phyloP scores from a whole-genome alignment of 92 coral and sea anemone genomes.

The Porites divaricata region DNA sequence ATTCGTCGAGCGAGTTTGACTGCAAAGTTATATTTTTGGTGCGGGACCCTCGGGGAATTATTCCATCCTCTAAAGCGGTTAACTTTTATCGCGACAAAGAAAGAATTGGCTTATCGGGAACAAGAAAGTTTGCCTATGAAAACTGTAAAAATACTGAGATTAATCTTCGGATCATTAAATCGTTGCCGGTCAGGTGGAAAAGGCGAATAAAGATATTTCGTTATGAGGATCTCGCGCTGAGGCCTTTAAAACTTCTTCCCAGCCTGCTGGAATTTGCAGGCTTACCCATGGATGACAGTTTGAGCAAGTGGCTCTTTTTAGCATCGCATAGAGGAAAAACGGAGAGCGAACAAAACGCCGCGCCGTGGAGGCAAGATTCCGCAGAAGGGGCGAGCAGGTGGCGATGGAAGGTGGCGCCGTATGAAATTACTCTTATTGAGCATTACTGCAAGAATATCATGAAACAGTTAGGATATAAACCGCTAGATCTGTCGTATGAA shows the following conservation, averaged over 20 bases:
- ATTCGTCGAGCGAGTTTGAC: conserved; percentile 18
- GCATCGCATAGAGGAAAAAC: conserved; percentile 31
- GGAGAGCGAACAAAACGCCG: background rate
- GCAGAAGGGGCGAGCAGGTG: conserved; percentile 34
- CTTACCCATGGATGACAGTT: conserved; percentile 18
- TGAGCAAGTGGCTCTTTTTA: conserved; percentile 34
- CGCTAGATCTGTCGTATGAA: conserved; percentile 24
- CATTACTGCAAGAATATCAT: conserved; percentile 41
- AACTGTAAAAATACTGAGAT: conserved; percentile 32
- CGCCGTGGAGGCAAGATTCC: conserved; percentile 30
- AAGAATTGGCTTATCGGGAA: conserved; percentile 14
- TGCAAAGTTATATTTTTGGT: conserved; percentile 47
- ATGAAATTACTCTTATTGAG: conserved; percentile 48
- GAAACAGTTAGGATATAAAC: conserved; percentile 42
- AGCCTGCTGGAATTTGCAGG: conserved; percentile 31
- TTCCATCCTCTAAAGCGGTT: conserved; percentile 50
- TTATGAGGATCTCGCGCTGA: conserved; percentile 39
- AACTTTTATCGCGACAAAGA: conserved; percentile 28
- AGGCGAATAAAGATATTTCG: conserved; percentile 35
- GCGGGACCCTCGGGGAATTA: conserved; percentile 51
- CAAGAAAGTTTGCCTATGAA: conserved; percentile 26
- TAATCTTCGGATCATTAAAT: conserved; percentile 23
- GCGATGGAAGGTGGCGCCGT: conserved; percentile 40
- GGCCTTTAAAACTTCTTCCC: conserved; percentile 28
- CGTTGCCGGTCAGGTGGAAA: conserved; percentile 17